These are phyloP conservation scores for Eucriotettix oculatus DNA, from an alignment of 2,888 invertebrate species.

Conservation along the genomic window DNA sequence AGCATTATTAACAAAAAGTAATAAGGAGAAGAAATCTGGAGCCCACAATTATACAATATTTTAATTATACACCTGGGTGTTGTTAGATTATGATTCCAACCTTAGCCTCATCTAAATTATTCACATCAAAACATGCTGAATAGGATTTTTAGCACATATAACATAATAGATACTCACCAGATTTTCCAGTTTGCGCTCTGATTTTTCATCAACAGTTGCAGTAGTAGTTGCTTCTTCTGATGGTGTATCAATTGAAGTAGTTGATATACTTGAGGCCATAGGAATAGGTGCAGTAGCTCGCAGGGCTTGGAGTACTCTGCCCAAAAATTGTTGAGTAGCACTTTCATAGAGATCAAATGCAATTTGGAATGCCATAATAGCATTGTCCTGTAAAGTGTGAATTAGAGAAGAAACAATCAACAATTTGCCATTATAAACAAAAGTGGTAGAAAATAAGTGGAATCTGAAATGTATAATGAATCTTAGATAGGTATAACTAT, in stretches of 20 bases:
- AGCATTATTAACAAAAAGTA: too few species aligned
- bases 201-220: slow-evolving; percentile 15
- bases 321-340: slow-evolving; percentile 93
- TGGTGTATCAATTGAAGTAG: not conserved
- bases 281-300: slow-evolving; percentile 33
- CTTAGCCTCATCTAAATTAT: too few species aligned
- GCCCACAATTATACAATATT: too few species aligned
- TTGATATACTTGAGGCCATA: slow-evolving; percentile 46
- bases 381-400: slow-evolving; percentile 42
- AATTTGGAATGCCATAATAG: slow-evolving; percentile 96
- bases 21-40: too few species aligned
- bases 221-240: slow-evolving; percentile 20
- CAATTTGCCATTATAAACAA: not conserved
- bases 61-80: too few species aligned
- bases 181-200: not conserved
- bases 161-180: not conserved
- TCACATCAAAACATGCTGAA: too few species aligned
- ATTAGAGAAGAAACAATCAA: not conserved
- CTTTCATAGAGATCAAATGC: slow-evolving; percentile 98
- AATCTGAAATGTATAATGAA: not conserved
- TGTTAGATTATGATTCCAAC: too few species aligned
- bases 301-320: slow-evolving; percentile 67
- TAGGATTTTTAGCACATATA: too few species aligned
- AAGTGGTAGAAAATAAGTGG: not conserved
- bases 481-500: not conserved